Base-by-base conservation (phyloP, 2,888 invertebrate genomes). In the Dryobotodes eremita region DNA sequence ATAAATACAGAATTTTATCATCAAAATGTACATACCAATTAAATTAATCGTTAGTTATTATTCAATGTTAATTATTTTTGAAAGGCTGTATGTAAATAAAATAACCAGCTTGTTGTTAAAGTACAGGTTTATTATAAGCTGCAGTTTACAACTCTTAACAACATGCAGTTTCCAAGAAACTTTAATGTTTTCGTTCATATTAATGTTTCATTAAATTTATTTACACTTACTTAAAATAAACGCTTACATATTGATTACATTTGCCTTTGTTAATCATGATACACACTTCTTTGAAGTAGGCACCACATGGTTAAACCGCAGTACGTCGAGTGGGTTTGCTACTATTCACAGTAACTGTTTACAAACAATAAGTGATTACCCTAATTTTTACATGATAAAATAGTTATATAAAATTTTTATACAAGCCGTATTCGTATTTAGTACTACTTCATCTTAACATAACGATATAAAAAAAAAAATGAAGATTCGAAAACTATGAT, bases 111-210 rank as follows among this genome's bases (percentile, higher is more conserved):
- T 86, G 85, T 90, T 89, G 89, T 92, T 88, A 93, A 94, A 94
- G 92, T 95, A 95, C 94, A 94, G 91, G 91, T 94, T 96, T 94
- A 95, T 94, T 94, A 93, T 93, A 95, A 96, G 95, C 95, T 94
- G 95, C 93, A 92, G 92, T 94, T 95, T 95, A 95, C 94, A 96
- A 95, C 95, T 94, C 92, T 94, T 94, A 96, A 95, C 94, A 95
- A 94, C 94, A 94, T 93, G 92, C 92, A 94, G 96, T 96, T 96
- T 96, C 96, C 94, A 93, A 92, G 95, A 96, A 96, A 96, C 95
- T 93, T 93, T 92, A 92, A 92, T 92, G 90, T 92, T 86, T 85
- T 86, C 71, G 83, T 86, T 86, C 91, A 89, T 91, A 88, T 91
- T 91, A 90, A 91, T 91, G 89, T 89, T 90, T 90, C 86, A 90